Evolutionary conservation across 1,140 invertebrate species (phyloP).

Genomic region (Pararge aegeria): DNA sequence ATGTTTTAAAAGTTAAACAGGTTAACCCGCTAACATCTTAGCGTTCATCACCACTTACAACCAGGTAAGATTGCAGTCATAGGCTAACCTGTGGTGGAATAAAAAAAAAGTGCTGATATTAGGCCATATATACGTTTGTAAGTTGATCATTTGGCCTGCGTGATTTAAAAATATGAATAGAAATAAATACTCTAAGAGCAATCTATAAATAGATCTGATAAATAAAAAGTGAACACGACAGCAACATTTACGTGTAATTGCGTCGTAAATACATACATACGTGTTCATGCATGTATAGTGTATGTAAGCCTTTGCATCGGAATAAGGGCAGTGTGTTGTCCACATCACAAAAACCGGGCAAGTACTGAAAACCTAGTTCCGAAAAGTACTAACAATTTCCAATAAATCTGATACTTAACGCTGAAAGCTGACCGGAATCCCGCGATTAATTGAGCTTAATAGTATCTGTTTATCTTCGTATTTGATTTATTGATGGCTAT

Average conservation of each 20-base stretch:
- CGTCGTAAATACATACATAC: conserved; percentile 31
- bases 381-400: too few species aligned
- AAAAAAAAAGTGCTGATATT: too few species aligned
- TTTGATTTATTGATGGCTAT: neutral
- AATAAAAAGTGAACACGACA: conserved; percentile 15
- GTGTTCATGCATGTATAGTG: neutral
- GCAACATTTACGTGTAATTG: conserved; percentile 34
- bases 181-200: conserved; percentile 17
- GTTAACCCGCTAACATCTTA: too few species aligned
- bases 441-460: neutral
- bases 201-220: conserved; percentile 37
- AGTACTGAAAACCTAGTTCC: too few species aligned
- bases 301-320: neutral
- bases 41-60: too few species aligned
- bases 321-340: too few species aligned
- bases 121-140: too few species aligned
- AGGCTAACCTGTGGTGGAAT: too few species aligned
- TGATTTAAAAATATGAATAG: conserved; percentile 6
- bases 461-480: neutral
- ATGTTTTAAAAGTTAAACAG: too few species aligned
- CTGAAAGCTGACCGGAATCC: neutral
- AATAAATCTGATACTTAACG: neutral
- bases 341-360: too few species aligned
- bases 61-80: too few species aligned
- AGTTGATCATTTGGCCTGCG: too few species aligned